Evolutionary conservation across 2,888 invertebrate genomes (phyloP).

Genomic region (Neoaliturus tenellus): DNA sequence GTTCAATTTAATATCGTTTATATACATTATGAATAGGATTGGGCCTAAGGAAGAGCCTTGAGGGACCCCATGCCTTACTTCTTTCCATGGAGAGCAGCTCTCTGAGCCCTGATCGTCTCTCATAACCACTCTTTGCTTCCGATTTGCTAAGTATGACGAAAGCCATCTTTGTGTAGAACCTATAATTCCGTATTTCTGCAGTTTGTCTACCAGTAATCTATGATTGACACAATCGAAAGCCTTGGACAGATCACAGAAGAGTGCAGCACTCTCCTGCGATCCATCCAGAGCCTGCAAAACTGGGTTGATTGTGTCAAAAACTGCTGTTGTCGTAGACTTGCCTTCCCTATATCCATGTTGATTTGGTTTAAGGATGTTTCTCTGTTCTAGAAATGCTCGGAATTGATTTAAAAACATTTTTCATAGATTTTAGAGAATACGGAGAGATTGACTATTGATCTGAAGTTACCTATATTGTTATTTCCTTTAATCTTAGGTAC

Average conservation of each 20-base stretch:
- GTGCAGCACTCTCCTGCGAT: constrained; percentile 28
- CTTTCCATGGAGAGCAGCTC: not conserved
- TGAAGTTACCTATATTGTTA: not conserved
- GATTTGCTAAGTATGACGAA: not conserved
- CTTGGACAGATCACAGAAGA: constrained; percentile 10
- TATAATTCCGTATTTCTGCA: not conserved
- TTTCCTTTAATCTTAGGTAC: not conserved
- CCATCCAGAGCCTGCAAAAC: not conserved
- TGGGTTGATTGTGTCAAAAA: not conserved
- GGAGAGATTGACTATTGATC: not conserved
- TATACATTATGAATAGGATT: not conserved
- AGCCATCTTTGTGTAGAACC: not conserved
- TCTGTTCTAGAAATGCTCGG: not conserved
- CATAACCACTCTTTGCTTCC: not conserved
- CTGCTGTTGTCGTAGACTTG: not conserved
- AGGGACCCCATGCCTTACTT: not conserved
- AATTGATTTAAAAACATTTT: constrained; percentile 1
- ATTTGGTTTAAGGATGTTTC: not conserved
- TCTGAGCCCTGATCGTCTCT: not conserved
- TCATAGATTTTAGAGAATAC: constrained; percentile 2
- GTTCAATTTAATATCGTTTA: not conserved
- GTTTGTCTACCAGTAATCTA: not conserved
- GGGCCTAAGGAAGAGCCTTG: not conserved
- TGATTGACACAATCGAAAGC: not conserved
- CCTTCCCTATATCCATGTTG: not conserved